Evolutionary conservation across 2,888 invertebrate genomes (phyloP).

Genomic region (Sarcophaga carnaria): DNA sequence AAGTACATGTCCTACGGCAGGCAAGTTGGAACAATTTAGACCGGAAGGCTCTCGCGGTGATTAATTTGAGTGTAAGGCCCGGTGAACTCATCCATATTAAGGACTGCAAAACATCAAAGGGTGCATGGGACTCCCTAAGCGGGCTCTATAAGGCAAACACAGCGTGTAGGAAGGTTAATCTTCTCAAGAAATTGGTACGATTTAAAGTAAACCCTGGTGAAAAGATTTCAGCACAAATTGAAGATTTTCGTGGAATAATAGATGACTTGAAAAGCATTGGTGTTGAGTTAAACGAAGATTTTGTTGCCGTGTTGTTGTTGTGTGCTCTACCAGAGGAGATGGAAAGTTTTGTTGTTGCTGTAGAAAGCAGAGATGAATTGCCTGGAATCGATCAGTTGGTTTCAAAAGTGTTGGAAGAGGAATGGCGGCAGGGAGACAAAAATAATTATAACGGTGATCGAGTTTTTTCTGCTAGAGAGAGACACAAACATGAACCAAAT

Average conservation of each 20-base stretch:
- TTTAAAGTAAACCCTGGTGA: too few relatives aligned
- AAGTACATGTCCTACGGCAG: too few relatives aligned
- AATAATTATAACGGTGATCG: too few relatives aligned
- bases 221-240: too few relatives aligned
- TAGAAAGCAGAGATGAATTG: too few relatives aligned
- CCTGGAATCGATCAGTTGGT: too few relatives aligned
- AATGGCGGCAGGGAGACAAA: too few relatives aligned
- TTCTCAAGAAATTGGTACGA: neutral
- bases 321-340: constrained; percentile 14
- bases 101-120: constrained; percentile 42
- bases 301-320: constrained; percentile 36
- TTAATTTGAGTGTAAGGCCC: constrained; percentile 41
- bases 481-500: constrained; percentile 17
- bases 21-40: neutral
- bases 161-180: too few relatives aligned
- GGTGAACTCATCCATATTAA: constrained; percentile 51
- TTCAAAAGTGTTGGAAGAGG: too few relatives aligned
- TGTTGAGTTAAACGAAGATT: constrained; percentile 28
- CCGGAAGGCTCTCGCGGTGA: constrained; percentile 42
- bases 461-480: neutral
- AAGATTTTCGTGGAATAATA: too few relatives aligned
- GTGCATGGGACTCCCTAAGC: constrained; percentile 10
- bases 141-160: too few relatives aligned
- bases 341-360: constrained; percentile 3
- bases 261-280: neutral